These are phyloP conservation scores for Cantharis rufa DNA, from an alignment of 2,888 invertebrate species.

Conservation along the genomic window DNA sequence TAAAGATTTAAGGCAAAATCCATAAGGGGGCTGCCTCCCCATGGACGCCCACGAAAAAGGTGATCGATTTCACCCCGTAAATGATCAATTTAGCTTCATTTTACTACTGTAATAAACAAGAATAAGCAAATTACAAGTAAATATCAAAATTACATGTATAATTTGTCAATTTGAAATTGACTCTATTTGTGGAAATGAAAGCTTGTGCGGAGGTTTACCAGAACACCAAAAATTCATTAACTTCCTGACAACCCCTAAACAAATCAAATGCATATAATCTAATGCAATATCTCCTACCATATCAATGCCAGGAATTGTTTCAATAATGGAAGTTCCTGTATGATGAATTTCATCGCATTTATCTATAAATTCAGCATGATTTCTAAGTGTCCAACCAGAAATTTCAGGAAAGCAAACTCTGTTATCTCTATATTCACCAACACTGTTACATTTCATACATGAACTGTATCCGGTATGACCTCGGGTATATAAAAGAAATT, in stretches of 20 bases:
- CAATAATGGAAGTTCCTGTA: not conserved
- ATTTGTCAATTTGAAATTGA: not conserved
- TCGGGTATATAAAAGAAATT: too few relatives aligned
- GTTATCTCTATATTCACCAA: not conserved
- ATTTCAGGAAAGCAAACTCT: not conserved
- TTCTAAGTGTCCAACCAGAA: not conserved
- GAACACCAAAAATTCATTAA: constrained; percentile 7
- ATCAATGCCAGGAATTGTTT: not conserved
- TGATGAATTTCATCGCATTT: not conserved
- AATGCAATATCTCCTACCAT: constrained; percentile 4
- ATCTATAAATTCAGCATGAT: not conserved
- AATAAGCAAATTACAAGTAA: not conserved
- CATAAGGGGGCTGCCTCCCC: too few relatives aligned
- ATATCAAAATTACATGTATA: too few relatives aligned
- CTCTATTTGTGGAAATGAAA: not conserved
- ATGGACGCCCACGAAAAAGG: too few relatives aligned
- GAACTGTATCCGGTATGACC: too few relatives aligned
- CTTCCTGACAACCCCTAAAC: constrained; percentile 11
- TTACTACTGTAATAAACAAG: too few relatives aligned
- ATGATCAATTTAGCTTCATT: too few relatives aligned
- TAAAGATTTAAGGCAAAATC: too few relatives aligned
- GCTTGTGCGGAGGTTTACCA: not conserved
- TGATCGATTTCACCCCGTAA: too few relatives aligned
- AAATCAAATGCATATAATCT: constrained; percentile 19
- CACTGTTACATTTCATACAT: too few relatives aligned